Evolutionary conservation across 2,113 vertebrate species (phyloP), one percentile per base, ranked within the genome.

Genomic region (Gallinago paraguaiae): DNA sequence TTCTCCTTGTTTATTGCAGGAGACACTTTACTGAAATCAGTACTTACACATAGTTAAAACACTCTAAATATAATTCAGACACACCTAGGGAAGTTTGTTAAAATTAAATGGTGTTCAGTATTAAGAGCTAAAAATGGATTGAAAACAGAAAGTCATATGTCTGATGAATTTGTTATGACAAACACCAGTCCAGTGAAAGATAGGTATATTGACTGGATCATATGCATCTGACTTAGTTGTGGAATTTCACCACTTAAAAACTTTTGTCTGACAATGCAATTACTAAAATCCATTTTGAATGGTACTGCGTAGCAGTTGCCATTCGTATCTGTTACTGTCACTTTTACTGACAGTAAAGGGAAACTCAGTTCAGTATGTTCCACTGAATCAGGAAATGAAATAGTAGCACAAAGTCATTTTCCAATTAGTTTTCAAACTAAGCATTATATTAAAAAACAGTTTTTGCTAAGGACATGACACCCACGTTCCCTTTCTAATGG

Each of bases 361-460:
- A 91, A 78, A 39, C 20, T 35, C 19, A 30, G 4, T 59, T 86
- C 35, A 41, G 0, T 71, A 10, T 45, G 18, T 89, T 95, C 27
- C 51, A 68, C 33, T 69, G 35, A n/a, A 24, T 90, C 19, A 28
- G 12, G 14, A 79, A 86, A 31, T 35, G 0, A 85, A 92, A 69
- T 0, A 2, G 23, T 50, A 72, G 18, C 27, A 43, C 10, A 41
- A 11, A 50, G 54, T 39, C 0, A 9, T 59, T 80, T 88, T 60
- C 9, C 25, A 59, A 11, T 61, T 75, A 22, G 16, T 76, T 92
- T 88, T 69, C 74, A 57, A 72, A 35, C 4, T 10, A 24, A 71
- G 3, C 54, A 35, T 82, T 87, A 76, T 71, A 11, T 19, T 2
- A 59, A 69, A 72, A 74, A 5, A 0, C 0, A 0, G 4, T 39